Evolutionary conservation across 2,797 vertebrate genomes (phyloP).

Genomic region (Taeniopygia guttata): DNA sequence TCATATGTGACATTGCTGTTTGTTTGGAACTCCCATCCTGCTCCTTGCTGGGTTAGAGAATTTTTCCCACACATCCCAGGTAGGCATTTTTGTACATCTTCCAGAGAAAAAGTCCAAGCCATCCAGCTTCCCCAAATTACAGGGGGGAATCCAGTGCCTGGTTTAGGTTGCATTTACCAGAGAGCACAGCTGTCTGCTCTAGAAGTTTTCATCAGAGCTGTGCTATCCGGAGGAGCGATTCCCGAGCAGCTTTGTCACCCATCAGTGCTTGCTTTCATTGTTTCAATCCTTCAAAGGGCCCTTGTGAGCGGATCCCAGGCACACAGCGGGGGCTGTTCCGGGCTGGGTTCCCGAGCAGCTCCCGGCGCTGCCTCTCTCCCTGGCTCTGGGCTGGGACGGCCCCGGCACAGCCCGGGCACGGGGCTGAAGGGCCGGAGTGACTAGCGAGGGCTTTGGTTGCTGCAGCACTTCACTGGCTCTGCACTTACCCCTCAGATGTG

Average conservation of each 20-base stretch:
- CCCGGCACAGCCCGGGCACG: neutral
- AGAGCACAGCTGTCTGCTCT: accelerated
- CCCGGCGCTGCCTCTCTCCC: neutral
- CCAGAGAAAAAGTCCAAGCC: neutral
- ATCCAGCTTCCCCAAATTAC: neutral
- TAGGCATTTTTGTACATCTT: neutral
- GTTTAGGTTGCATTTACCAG: neutral
- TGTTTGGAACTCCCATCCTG: neutral
- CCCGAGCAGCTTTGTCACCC: neutral
- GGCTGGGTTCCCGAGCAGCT: neutral
- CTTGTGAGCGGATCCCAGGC: neutral
- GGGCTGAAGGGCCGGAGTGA: accelerated
- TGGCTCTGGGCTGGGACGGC: accelerated
- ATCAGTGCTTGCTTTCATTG: neutral
- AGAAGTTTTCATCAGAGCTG: neutral
- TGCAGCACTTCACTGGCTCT: neutral
- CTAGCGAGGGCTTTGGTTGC: neutral
- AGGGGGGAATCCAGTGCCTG: accelerated
- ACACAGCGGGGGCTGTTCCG: neutral
- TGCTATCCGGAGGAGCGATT: neutral
- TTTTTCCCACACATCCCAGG: neutral
- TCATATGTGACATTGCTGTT: accelerated
- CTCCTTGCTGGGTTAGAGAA: neutral
- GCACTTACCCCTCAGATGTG: neutral
- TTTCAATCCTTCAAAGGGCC: neutral